Evolutionary conservation across 92 coral and sea anemone genomes (phyloP).

Genomic region (Epizoanthus scotinus): DNA sequence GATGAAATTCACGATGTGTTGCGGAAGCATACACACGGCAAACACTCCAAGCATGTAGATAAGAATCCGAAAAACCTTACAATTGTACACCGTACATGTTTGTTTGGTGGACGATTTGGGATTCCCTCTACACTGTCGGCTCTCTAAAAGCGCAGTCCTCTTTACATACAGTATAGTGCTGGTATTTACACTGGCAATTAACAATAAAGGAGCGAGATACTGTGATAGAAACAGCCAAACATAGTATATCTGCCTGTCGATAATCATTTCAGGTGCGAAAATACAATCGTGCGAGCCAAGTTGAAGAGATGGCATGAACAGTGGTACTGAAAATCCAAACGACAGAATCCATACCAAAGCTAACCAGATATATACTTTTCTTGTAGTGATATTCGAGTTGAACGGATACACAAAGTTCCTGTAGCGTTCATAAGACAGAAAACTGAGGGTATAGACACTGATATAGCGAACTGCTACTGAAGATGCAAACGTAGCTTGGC

Average conservation of each 20-base stretch:
- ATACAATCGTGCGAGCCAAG: conserved; percentile 27
- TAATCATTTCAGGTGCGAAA: neutral
- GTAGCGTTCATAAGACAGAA: conserved; percentile 29
- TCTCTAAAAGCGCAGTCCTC: neutral
- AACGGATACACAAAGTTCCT: conserved; percentile 27
- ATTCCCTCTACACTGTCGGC: neutral
- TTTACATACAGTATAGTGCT: conserved; percentile 12
- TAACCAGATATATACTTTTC: conserved; percentile 15
- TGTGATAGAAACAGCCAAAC: conserved; percentile 24
- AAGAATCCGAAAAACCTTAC: conserved; percentile 21
- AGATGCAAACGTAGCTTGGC: conserved; percentile 8
- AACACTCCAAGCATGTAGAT: conserved; percentile 25
- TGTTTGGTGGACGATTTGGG: neutral
- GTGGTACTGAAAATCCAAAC: conserved; percentile 15
- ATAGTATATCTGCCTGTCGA: conserved; percentile 3
- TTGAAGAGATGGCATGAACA: conserved; percentile 7
- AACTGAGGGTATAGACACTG: conserved; percentile 11
- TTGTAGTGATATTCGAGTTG: conserved; percentile 16
- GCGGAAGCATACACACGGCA: conserved; percentile 26
- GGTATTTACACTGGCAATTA: conserved; percentile 11
- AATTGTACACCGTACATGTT: conserved; percentile 13
- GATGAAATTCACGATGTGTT: conserved; percentile 22
- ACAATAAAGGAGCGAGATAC: conserved; percentile 15
- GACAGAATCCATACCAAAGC: conserved; percentile 17
- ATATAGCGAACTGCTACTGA: conserved; percentile 15